phyloP scores from a whole-genome alignment of 2,888 invertebrate genomes.

The Hemicrepidius hirtus region DNA sequence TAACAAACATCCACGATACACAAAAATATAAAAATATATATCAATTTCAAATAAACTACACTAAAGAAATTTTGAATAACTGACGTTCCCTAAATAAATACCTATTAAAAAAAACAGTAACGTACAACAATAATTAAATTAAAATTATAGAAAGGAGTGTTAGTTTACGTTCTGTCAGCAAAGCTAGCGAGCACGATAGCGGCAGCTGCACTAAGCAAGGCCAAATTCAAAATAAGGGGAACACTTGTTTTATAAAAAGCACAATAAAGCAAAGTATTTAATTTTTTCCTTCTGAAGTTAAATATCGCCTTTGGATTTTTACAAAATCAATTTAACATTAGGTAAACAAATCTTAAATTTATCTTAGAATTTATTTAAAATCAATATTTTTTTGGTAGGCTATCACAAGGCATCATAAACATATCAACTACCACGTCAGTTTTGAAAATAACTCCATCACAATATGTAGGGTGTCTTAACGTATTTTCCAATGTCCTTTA shows the following conservation, averaged over 20 bases:
- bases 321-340: neutral
- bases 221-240: conserved; percentile 37
- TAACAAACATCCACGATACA: conserved; percentile 62
- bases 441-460: too few species aligned
- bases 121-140: conserved; percentile 63
- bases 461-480: too few species aligned
- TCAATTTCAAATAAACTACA: conserved; percentile 63
- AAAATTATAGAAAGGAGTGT: conserved; percentile 61
- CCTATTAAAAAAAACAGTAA: conserved; percentile 56
- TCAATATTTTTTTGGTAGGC: too few species aligned
- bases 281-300: neutral
- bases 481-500: too few species aligned
- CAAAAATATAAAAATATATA: conserved; percentile 66
- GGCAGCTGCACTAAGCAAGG: conserved; percentile 63
- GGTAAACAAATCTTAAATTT: conserved; percentile 1
- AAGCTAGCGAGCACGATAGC: conserved; percentile 65
- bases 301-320: neutral
- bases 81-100: conserved; percentile 66
- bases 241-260: conserved; percentile 39
- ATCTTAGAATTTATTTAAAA: conserved; percentile 1
- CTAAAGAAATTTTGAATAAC: conserved; percentile 64
- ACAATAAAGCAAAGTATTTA: conserved; percentile 32
- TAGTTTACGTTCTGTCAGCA: conserved; percentile 67
- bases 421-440: too few species aligned
- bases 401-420: too few species aligned